phyloP scores from a whole-genome alignment of 53 echinoderm and acorn worm genomes.

The Hippasteria phrygiana region DNA sequence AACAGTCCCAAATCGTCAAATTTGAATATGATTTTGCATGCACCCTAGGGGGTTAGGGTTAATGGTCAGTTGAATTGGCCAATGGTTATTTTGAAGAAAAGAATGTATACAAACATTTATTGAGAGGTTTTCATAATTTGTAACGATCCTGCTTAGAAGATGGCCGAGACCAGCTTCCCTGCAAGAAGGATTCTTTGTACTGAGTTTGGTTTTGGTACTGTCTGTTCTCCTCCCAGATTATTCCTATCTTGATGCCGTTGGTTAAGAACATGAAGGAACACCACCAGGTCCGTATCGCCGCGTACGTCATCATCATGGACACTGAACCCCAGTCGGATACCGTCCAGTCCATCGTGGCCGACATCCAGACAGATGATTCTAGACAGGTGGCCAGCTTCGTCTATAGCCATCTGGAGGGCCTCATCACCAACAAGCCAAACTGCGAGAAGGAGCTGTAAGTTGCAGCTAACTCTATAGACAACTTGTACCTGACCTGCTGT shows the following conservation, averaged over 20 bases:
- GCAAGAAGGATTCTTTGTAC: neutral
- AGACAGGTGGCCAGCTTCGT: conserved; percentile 82
- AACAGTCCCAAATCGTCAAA: no score
- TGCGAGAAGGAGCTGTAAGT: conserved; percentile 71
- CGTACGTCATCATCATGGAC: conserved; percentile 85
- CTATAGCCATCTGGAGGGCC: conserved; percentile 73
- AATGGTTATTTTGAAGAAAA: no score
- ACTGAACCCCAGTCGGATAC: conserved; percentile 49
- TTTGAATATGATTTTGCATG: no score
- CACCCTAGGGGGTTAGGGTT: no score
- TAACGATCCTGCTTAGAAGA: neutral
- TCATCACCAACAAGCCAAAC: conserved; percentile 52
- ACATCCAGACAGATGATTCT: conserved; percentile 72
- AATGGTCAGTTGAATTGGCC: no score
- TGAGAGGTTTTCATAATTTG: neutral
- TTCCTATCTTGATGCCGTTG: conserved; percentile 62
- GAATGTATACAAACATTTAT: no score
- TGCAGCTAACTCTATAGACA: no score
- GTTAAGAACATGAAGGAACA: conserved; percentile 57
- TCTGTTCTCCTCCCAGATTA: conserved; percentile 43
- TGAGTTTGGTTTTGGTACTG: neutral
- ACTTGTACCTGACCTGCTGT: no score
- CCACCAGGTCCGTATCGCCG: conserved; percentile 85
- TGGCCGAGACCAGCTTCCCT: neutral
- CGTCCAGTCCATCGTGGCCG: conserved; percentile 63